phyloP scores from a whole-genome alignment of 2,113 vertebrate genomes.

The Erythrolamprus reginae region DNA sequence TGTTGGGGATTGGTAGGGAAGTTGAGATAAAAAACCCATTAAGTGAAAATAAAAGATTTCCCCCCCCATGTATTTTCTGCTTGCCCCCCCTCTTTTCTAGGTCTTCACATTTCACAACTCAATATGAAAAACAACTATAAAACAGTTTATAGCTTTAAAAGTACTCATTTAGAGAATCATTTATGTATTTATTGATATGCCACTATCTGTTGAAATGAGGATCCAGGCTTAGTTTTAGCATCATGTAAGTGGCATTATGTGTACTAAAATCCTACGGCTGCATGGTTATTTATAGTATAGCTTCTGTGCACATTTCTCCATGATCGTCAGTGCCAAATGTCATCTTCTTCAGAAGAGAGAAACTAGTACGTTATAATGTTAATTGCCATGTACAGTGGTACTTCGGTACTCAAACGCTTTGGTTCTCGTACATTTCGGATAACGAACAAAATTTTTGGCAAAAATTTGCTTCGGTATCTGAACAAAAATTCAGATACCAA shows the following conservation, averaged over 20 bases:
- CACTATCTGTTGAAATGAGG: neutral
- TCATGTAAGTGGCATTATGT: neutral
- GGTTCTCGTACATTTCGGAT: too few species aligned
- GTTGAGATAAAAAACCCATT: neutral
- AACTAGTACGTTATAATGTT: neutral
- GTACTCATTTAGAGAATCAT: neutral
- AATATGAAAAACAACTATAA: neutral
- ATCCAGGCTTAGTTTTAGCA: neutral
- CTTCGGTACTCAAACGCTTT: too few species aligned
- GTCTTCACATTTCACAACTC: neutral
- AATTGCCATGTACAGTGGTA: neutral
- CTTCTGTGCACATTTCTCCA: neutral
- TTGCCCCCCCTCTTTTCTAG: neutral
- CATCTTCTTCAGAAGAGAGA: neutral
- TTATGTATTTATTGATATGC: neutral
- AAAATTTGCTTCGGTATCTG: too few species aligned
- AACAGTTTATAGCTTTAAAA: neutral
- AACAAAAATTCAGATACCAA: too few species aligned
- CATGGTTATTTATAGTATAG: neutral
- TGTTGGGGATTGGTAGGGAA: neutral
- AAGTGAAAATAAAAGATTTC: neutral
- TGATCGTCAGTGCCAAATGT: neutral
- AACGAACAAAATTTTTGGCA: too few species aligned
- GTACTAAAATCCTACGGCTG: neutral
- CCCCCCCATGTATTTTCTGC: neutral